Base-by-base conservation (phyloP, 2,113 vertebrate species). In the Stomatorhinus ivindoensis region DNA sequence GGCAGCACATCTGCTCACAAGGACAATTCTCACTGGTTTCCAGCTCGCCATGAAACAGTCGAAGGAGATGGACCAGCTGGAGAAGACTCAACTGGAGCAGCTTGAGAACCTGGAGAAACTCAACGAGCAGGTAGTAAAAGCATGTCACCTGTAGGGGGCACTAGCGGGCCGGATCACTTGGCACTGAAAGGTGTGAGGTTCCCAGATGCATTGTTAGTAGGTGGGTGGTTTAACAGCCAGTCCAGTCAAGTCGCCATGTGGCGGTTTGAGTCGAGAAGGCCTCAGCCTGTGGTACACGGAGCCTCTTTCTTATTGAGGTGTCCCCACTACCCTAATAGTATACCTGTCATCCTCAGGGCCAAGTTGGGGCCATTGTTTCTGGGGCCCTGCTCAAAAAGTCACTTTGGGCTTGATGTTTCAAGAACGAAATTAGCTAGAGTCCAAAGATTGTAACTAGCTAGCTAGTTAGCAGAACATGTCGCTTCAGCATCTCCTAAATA, bases 1-100 rank as follows among this genome's bases (percentile, higher is more conserved):
- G 19, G 15, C 10, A 4, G 39, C 21, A 47, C 82, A 51, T 51
- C 50, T 58, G 48, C 27, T 88, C 3, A 73, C 44, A 44, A 46
- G 10, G 27, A 58, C 50, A n/a, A 39, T 86, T 44, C 83, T 9
- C 90, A 15, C 80, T 55, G 86, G 80, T 84, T 80, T 76, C 19
- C 91, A 99, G 98, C 93, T 99, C 89, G 98, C 98, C 86, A 98
- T 99, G 97, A 99, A 99, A 93, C 98, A 98, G 87, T 97, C 97
- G 73, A 99, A 99, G 92, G 98, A 99, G 95, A 97, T 99, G 96
- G 98, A 99, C 93, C 98, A 98, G 92, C 94, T 99, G 92, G 95
- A 98, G 94, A 99, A 99, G 93, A 97, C 97, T 88, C 98, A 99
- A 89, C 96, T 96, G 61, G 98, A 99, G 91, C 98, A 99, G 93